Conservation (phyloP, 2,113 vertebrate species). For the Tachysurus fulvidraco region DNA sequence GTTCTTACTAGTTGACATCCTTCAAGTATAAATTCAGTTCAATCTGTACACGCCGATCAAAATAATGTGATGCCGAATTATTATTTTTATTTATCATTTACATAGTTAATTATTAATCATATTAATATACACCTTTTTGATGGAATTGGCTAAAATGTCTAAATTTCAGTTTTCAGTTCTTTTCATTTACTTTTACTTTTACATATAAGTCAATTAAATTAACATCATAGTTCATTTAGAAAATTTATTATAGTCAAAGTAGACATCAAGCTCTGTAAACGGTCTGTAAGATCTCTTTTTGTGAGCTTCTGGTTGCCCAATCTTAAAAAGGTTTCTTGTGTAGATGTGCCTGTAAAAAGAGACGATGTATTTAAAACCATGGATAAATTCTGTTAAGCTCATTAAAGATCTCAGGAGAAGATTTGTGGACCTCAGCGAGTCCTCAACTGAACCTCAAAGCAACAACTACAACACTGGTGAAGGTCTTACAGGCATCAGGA, state of each 20-base stretch:
- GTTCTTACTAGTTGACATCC: neutral
- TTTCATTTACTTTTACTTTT: too few relatives aligned
- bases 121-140: too few relatives aligned
- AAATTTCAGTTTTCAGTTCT: too few relatives aligned
- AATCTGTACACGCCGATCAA: neutral
- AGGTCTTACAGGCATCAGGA: neutral
- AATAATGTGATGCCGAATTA: neutral
- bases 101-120: neutral
- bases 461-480: neutral
- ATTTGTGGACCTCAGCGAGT: too few relatives aligned
- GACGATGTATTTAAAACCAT: neutral
- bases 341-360: neutral
- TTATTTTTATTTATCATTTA: neutral
- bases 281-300: too few relatives aligned
- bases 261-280: neutral
- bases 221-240: neutral
- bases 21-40: neutral
- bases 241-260: neutral
- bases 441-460: neutral
- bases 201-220: neutral
- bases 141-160: too few relatives aligned
- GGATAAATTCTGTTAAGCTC: neutral
- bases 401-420: neutral
- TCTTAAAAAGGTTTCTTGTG: too few relatives aligned
- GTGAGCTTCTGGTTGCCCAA: too few relatives aligned